A percentile compares a stretch with the other conserved stretches of the same genome.
Conservation (phyloP, 2,888 invertebrate genomes). For the Pammene aurita region DNA sequence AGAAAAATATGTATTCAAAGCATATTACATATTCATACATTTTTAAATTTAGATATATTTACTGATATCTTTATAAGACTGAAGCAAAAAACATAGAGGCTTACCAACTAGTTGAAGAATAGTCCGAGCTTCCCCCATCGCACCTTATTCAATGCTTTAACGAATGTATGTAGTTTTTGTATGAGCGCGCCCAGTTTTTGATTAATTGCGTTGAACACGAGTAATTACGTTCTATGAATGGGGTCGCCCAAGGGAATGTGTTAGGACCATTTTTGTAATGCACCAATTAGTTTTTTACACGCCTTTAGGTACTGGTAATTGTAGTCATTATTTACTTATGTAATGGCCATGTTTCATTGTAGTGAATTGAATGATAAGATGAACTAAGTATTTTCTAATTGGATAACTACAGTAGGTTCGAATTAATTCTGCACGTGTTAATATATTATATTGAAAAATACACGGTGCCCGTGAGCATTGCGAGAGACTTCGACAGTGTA, state of each 20-base stretch:
- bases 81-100: too few relatives aligned
- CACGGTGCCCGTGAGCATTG: too few relatives aligned
- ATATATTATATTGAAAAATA: too few relatives aligned
- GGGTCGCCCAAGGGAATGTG: constrained; percentile 14
- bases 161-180: constrained; percentile 23
- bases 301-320: background rate
- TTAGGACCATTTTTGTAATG: constrained; percentile 9
- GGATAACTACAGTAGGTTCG: background rate
- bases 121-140: background rate
- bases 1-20: too few relatives aligned
- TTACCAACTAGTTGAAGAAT: too few relatives aligned
- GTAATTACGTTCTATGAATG: constrained; percentile 21
- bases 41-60: too few relatives aligned
- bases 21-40: too few relatives aligned
- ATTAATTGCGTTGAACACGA: constrained; percentile 22
- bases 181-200: constrained; percentile 2
- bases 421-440: background rate
- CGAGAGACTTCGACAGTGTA: too few relatives aligned
- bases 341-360: background rate
- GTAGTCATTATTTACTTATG: constrained; percentile 3
- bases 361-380: background rate
- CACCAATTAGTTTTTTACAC: background rate
- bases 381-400: background rate
- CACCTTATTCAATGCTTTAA: background rate
- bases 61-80: too few relatives aligned